Percentiles rank a stretch among this genome's conserved stretches.
Evolutionary conservation across 2,113 vertebrate genomes (phyloP).

Genomic region (Xiphophorus maculatus): DNA sequence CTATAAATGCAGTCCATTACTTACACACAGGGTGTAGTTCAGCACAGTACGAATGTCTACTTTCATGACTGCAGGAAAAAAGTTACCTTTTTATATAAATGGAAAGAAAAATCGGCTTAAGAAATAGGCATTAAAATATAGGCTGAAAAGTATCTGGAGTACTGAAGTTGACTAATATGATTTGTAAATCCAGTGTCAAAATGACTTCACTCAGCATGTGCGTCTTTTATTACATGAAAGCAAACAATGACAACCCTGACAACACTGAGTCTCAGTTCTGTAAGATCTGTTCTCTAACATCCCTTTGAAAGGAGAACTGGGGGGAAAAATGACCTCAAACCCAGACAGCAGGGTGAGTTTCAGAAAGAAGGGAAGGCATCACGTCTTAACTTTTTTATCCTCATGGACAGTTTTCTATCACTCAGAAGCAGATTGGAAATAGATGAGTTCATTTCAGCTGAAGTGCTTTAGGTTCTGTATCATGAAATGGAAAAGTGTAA

Average conservation of each 20-base stretch:
- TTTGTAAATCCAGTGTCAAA: background rate
- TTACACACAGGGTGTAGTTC: background rate
- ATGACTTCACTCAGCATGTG: background rate
- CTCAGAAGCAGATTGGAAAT: background rate
- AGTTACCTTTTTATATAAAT: too few species aligned
- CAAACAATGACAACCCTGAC: too few species aligned
- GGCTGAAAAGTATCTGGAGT: background rate
- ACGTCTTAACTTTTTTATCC: background rate
- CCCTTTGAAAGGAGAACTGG: too few species aligned
- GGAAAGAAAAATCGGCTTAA: background rate
- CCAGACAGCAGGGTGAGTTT: too few species aligned
- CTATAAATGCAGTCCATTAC: background rate
- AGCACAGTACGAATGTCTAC: background rate
- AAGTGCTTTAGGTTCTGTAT: too few species aligned
- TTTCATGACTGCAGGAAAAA: background rate
- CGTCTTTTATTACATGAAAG: too few species aligned
- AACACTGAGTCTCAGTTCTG: too few species aligned
- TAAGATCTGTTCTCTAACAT: too few species aligned
- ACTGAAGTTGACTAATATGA: background rate
- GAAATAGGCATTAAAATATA: background rate
- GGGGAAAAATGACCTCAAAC: too few species aligned
- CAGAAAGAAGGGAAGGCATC: too few species aligned
- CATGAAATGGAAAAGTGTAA: background rate
- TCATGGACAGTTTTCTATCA: background rate
- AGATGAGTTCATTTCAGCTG: background rate